Percentiles rank a stretch among this genome's conserved stretches.
Evolutionary conservation across 2,888 invertebrate genomes (phyloP).

Genomic region (Keiferia lycopersicella): DNA sequence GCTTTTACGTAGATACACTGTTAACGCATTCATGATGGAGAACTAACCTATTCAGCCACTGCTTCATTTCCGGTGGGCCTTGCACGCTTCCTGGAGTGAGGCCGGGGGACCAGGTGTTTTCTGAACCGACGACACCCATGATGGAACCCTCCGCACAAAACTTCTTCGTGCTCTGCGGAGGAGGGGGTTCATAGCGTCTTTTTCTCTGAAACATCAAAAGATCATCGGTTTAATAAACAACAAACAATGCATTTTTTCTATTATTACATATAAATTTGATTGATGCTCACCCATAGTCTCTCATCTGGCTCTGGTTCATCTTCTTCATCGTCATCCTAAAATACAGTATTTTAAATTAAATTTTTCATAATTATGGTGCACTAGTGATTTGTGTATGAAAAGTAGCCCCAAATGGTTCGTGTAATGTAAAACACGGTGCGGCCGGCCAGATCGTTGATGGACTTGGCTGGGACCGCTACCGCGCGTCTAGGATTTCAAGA

Average conservation of each 20-base stretch:
- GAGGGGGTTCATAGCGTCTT: constrained; percentile 61
- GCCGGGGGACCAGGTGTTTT: constrained; percentile 41
- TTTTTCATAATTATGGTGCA: too few relatives aligned
- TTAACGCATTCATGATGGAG: not conserved
- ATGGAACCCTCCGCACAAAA: constrained; percentile 62
- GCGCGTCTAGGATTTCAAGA: too few relatives aligned
- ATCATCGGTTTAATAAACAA: too few relatives aligned
- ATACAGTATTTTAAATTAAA: constrained; percentile 24
- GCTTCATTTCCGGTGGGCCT: constrained; percentile 60
- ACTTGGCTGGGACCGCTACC: too few relatives aligned
- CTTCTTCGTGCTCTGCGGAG: constrained; percentile 62
- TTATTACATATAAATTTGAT: too few relatives aligned
- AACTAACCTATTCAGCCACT: constrained; percentile 64
- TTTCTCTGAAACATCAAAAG: constrained; percentile 55
- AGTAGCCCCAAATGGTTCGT: too few relatives aligned
- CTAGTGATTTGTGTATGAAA: too few relatives aligned
- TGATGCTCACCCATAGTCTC: constrained; percentile 58
- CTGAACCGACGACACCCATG: constrained; percentile 37
- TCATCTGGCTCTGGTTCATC: constrained; percentile 67
- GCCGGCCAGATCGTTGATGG: too few relatives aligned
- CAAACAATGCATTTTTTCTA: too few relatives aligned
- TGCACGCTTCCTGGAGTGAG: constrained; percentile 39
- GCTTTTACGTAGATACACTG: too few relatives aligned
- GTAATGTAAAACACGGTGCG: too few relatives aligned
- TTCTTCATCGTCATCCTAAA: constrained; percentile 69